Percentiles rank a stretch among this genome's conserved stretches.
phyloP scores from a whole-genome alignment of 2,113 vertebrate genomes.

The Mobula hypostoma region DNA sequence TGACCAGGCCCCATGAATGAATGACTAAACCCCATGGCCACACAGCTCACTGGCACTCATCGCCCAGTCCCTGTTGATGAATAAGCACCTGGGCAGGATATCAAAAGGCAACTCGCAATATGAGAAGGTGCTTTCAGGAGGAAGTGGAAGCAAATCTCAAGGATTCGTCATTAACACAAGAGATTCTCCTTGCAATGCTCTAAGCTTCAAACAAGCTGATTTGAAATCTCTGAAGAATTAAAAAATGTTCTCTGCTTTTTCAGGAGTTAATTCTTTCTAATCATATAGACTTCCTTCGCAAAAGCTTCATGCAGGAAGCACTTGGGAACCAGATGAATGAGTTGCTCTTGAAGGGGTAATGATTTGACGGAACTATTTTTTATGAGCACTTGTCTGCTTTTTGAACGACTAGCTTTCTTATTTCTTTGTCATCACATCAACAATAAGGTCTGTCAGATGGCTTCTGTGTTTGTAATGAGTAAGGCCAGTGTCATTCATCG shows the following conservation, averaged over 20 bases:
- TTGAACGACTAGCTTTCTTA: not conserved
- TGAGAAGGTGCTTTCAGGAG: not conserved
- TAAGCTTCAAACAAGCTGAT: not conserved
- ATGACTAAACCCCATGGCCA: not conserved
- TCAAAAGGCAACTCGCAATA: not conserved
- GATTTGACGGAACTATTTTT: not conserved
- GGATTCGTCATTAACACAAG: not conserved
- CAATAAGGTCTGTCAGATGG: not conserved
- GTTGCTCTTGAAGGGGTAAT: not conserved
- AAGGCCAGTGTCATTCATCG: conserved; percentile 22
- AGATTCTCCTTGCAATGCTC: not conserved
- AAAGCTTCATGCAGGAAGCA: not conserved
- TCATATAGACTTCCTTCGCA: not conserved
- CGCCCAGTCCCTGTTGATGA: not conserved
- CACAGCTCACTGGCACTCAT: not conserved
- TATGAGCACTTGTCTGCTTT: not conserved
- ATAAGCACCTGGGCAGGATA: not conserved
- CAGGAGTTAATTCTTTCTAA: not conserved
- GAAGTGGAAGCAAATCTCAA: not conserved
- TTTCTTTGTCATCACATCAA: conserved; percentile 12
- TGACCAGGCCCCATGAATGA: not conserved
- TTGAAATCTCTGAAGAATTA: too few relatives aligned
- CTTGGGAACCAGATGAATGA: conserved; percentile 14
- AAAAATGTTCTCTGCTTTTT: not conserved
- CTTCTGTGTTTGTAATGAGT: not conserved